Percentiles rank a stretch among this genome's conserved stretches.
Evolutionary conservation across 2,888 invertebrate genomes (phyloP).

Genomic region (Standfussiana lucernea): DNA sequence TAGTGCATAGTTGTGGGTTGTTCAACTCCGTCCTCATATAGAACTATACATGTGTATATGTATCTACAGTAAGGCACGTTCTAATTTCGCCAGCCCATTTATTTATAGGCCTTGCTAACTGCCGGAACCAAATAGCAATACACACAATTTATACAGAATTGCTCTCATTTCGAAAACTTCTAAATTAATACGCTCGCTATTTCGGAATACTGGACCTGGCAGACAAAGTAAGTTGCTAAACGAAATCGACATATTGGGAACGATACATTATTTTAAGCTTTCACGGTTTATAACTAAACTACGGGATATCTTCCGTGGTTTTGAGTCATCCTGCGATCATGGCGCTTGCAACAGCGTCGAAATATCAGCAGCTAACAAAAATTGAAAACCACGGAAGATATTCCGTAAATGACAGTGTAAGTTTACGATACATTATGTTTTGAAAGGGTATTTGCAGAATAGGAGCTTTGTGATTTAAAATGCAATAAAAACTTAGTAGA

Average conservation of each 20-base stretch:
- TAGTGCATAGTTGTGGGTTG: too few relatives aligned
- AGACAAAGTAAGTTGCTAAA: conserved; percentile 33
- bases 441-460: background rate
- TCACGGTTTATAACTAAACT: too few relatives aligned
- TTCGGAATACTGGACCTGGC: conserved; percentile 49
- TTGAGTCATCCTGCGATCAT: too few relatives aligned
- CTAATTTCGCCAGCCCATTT: conserved; percentile 36
- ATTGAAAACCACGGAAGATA: too few relatives aligned
- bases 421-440: background rate
- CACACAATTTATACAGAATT: conserved; percentile 54
- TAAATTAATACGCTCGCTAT: conserved; percentile 53
- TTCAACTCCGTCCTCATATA: too few relatives aligned
- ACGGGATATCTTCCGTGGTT: too few relatives aligned
- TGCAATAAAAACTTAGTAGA: background rate
- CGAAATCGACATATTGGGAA: background rate
- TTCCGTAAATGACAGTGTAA: too few relatives aligned
- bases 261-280: background rate
- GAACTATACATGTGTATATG: too few relatives aligned
- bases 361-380: too few relatives aligned
- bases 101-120: conserved; percentile 31
- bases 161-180: conserved; percentile 57
- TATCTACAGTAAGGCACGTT: conserved; percentile 5
- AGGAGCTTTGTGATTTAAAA: background rate
- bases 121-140: conserved; percentile 54
- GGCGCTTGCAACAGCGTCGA: too few relatives aligned